Evolutionary conservation across 2,888 invertebrate genomes (phyloP).

Genomic region (Bhutanitis thaidina): DNA sequence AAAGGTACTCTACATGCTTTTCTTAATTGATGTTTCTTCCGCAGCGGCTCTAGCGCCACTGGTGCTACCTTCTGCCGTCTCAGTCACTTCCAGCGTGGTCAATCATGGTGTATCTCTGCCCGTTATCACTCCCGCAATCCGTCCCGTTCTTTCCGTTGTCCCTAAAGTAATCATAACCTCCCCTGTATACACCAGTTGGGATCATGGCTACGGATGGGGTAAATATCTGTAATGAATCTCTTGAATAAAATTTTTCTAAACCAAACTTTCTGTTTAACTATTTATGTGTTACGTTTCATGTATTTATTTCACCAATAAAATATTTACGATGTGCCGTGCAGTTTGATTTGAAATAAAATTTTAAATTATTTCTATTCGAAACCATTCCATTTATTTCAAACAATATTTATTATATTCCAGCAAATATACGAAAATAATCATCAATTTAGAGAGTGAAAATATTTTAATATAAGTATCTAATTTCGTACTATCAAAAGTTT

Average conservation of each 20-base stretch:
- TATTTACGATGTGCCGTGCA: slow-evolving; percentile 20
- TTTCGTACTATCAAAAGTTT: too few species aligned
- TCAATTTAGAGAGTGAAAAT: background rate
- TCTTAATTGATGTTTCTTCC: slow-evolving; percentile 28
- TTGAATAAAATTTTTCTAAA: background rate
- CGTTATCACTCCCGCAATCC: slow-evolving; percentile 28
- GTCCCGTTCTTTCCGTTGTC: slow-evolving; percentile 32
- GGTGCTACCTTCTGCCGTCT: slow-evolving; percentile 35
- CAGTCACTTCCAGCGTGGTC: slow-evolving; percentile 45
- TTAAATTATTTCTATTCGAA: background rate
- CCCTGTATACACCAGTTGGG: slow-evolving; percentile 21
- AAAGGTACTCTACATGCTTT: background rate
- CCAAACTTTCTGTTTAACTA: background rate
- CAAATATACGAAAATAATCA: too few species aligned
- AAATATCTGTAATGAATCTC: slow-evolving; percentile 27
- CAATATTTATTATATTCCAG: too few species aligned
- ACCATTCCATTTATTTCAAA: background rate
- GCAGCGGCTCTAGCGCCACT: slow-evolving; percentile 30
- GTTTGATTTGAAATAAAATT: slow-evolving; percentile 23
- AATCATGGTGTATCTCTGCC: slow-evolving; percentile 53
- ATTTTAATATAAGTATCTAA: background rate
- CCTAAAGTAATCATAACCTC: slow-evolving; percentile 25
- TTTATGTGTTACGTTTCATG: slow-evolving; percentile 8
- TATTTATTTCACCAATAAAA: slow-evolving; percentile 22
- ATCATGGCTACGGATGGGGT: slow-evolving; percentile 25